Base-by-base conservation (phyloP, 2,888 invertebrate genomes). In the Callyntrura guangdongensis region DNA sequence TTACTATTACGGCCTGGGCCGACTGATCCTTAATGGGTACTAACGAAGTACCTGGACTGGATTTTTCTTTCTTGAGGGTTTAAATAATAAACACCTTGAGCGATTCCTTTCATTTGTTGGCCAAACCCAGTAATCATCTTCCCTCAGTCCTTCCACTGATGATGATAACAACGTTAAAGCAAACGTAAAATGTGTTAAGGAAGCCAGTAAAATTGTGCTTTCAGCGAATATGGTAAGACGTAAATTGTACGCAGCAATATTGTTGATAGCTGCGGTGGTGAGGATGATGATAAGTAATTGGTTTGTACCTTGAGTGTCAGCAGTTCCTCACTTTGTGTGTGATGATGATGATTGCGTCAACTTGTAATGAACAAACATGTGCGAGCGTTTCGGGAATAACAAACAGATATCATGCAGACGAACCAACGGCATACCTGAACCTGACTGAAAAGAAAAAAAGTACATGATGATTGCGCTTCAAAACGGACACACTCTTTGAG, bases 31-130 rank as follows among this genome's bases (percentile, higher is more conserved):
- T 64, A 47, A 47, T 82, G 20, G 82, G 20, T 25, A 20, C 20
- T 64, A 83, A 83, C 74, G 67, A 85, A 59, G 61, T 49, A 47
- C 49, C 74, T 74, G 12, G 59, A 20, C 25, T 49, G 72, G 25
- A 45, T 67, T 53, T 79, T 69, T 81, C 5, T 81, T 8, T 47
- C 89, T 89, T 47, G 72, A 69, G 89, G 89, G 61, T 47, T 74
- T 67, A 72, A 64, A 59, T 59, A 82, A 47, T 72, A 86, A 69
- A 83, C 61, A 89, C 89, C 83, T 89, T 83, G 89, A 89, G 89
- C 45, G 2, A 64, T 72, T 82, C 77, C 47, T 74, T 89, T 45
- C 89, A 74, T 83, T 83, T 83, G 36, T 17, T 12, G 8, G n/a
- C 61, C 61, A 20, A 72, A 83, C 72, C 89, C 61, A 83, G 61